A percentile compares a stretch with the other conserved stretches of the same genome.
Evolutionary conservation across 2,888 invertebrate genomes (phyloP).

Genomic region (Drosophila trichaetosa): DNA sequence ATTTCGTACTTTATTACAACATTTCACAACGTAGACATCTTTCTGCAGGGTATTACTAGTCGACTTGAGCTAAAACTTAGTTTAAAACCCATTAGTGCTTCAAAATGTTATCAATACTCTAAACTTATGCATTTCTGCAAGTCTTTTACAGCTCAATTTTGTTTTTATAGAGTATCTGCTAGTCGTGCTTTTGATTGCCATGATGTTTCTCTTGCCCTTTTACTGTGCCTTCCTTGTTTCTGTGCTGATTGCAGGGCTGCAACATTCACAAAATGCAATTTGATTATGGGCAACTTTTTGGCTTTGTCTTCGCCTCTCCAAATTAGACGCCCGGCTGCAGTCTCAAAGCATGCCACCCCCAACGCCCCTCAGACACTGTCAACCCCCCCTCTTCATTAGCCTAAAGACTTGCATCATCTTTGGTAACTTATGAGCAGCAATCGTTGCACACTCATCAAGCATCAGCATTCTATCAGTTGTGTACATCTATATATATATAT

Average conservation of each 20-base stretch:
- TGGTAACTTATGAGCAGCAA: slow-evolving; percentile 45
- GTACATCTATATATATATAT: neutral
- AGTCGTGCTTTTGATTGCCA: neutral
- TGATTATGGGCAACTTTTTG: slow-evolving; percentile 70
- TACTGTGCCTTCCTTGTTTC: slow-evolving; percentile 3
- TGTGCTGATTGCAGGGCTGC: slow-evolving; percentile 66
- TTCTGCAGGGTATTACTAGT: neutral
- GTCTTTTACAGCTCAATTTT: too few species aligned
- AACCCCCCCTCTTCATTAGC: slow-evolving; percentile 62
- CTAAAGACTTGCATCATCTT: slow-evolving; percentile 75
- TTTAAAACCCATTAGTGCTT: too few species aligned
- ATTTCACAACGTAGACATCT: neutral
- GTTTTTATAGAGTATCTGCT: slow-evolving; percentile 5
- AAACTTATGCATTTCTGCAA: rapidly evolving
- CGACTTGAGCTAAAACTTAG: neutral
- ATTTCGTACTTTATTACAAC: neutral
- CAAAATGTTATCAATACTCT: neutral
- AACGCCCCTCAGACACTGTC: neutral
- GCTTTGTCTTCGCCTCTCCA: slow-evolving; percentile 51
- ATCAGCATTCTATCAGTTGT: slow-evolving; percentile 15
- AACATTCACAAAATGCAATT: slow-evolving; percentile 71
- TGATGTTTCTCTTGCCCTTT: neutral
- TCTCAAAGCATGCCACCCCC: neutral
- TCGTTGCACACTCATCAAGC: slow-evolving; percentile 33
- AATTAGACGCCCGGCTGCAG: slow-evolving; percentile 18